Evolutionary conservation across 2,113 vertebrate genomes (phyloP).

Genomic region (Microcebus murinus): DNA sequence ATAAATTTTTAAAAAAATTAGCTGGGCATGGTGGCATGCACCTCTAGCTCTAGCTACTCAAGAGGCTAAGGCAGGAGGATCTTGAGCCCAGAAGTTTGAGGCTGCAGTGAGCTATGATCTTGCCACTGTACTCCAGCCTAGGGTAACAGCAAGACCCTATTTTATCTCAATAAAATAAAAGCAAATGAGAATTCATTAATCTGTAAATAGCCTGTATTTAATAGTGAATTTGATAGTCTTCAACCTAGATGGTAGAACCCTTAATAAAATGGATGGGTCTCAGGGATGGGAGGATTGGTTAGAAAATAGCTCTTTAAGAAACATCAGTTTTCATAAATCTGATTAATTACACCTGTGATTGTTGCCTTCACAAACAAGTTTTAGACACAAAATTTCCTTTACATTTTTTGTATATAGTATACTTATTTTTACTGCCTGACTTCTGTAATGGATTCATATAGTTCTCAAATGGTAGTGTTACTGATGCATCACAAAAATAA

Average conservation of each 20-base stretch:
- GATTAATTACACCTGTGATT: not conserved
- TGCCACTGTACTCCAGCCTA: too few relatives aligned
- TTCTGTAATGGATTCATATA: not conserved
- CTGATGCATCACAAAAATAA: not conserved
- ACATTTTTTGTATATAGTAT: not conserved
- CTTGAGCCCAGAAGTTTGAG: too few relatives aligned
- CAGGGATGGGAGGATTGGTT: not conserved
- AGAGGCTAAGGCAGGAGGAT: too few relatives aligned
- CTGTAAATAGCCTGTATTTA: not conserved
- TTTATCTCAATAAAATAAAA: not conserved
- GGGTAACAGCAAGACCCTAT: too few relatives aligned
- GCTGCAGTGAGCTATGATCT: too few relatives aligned
- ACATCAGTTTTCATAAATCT: not conserved
- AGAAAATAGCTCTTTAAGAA: slow-evolving; percentile 50
- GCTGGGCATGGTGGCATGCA: too few relatives aligned
- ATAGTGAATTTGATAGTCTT: slow-evolving; percentile 41
- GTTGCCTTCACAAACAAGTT: not conserved
- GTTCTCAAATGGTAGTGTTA: not conserved
- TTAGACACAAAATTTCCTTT: not conserved
- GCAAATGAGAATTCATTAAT: not conserved
- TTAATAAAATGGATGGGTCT: slow-evolving; percentile 6
- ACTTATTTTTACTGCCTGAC: not conserved
- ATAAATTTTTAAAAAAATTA: too few relatives aligned
- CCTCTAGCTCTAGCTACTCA: too few relatives aligned
- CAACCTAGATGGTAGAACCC: not conserved